These are phyloP conservation scores for Pogonophryne albipinna DNA, from an alignment of 2,797 vertebrate genomes.

Conservation along the genomic window DNA sequence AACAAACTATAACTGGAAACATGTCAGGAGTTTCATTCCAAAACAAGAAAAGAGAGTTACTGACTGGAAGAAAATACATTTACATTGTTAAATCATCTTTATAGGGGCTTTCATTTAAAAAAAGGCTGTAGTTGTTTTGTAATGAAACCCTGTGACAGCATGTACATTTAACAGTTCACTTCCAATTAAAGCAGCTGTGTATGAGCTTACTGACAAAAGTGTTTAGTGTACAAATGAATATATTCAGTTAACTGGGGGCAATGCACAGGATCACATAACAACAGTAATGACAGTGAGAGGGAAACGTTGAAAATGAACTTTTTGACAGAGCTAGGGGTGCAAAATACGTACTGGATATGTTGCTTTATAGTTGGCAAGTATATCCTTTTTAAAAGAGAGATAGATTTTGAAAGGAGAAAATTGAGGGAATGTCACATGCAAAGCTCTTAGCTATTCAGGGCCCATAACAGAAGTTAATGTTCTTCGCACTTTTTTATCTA, in stretches of 20 bases:
- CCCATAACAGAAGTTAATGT: no score
- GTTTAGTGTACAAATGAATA: constrained; percentile 28
- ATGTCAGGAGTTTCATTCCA: constrained; percentile 69
- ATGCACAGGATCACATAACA: constrained; percentile 27
- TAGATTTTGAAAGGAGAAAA: no score
- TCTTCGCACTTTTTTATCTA: no score
- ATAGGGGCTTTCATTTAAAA: neutral
- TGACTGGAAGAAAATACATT: neutral
- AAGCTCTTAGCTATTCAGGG: no score
- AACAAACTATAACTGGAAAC: constrained; percentile 45
- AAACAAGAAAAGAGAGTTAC: constrained; percentile 4
- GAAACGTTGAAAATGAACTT: neutral
- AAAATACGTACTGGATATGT: no score
- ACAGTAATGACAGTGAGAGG: constrained; percentile 16
- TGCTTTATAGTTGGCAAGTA: no score
- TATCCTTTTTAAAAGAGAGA: no score
- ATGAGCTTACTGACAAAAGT: neutral
- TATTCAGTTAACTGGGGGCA: constrained; percentile 30
- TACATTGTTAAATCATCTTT: neutral
- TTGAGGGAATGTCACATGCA: no score
- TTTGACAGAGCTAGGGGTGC: constrained; percentile 25
- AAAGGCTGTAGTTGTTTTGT: constrained; percentile 28
- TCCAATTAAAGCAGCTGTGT: constrained; percentile 34
- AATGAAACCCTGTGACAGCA: constrained; percentile 64
- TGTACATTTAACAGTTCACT: constrained; percentile 35